Evolutionary conservation across 2,797 vertebrate species (phyloP).

Genomic region (Halcyon chelicuti): DNA sequence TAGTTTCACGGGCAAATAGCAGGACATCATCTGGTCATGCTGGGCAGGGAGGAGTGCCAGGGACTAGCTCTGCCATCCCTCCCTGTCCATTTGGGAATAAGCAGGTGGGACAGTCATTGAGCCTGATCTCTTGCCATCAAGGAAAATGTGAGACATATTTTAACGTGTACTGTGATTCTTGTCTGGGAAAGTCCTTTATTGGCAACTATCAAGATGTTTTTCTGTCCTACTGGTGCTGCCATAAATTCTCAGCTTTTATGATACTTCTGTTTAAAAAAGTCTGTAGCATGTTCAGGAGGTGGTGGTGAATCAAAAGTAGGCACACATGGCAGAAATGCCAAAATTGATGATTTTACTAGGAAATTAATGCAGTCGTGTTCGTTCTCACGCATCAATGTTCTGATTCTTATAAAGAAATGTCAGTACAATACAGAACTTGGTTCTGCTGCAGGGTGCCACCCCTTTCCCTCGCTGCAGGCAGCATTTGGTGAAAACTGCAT

Average conservation of each 20-base stretch:
- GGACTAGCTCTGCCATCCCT: not conserved
- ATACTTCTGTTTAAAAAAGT: not conserved
- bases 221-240: not conserved
- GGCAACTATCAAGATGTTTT: not conserved
- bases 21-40: not conserved
- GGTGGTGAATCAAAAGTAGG: not conserved
- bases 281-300: accelerated
- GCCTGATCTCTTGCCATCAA: not conserved
- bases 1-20: accelerated
- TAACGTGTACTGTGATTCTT: not conserved
- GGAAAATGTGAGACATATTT: not conserved
- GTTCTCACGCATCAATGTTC: not conserved
- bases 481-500: not conserved
- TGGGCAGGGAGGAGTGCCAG: not conserved
- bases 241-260: not conserved
- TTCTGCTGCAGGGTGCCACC: not conserved
- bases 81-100: not conserved
- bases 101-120: not conserved
- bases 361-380: not conserved
- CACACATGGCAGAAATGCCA: not conserved
- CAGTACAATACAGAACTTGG: not conserved
- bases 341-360: not conserved
- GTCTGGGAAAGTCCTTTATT: accelerated
- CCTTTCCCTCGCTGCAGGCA: not conserved
- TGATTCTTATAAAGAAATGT: not conserved